phyloP scores from a whole-genome alignment of 64 coral and sea anemone genomes.

The Montipora cactus region DNA sequence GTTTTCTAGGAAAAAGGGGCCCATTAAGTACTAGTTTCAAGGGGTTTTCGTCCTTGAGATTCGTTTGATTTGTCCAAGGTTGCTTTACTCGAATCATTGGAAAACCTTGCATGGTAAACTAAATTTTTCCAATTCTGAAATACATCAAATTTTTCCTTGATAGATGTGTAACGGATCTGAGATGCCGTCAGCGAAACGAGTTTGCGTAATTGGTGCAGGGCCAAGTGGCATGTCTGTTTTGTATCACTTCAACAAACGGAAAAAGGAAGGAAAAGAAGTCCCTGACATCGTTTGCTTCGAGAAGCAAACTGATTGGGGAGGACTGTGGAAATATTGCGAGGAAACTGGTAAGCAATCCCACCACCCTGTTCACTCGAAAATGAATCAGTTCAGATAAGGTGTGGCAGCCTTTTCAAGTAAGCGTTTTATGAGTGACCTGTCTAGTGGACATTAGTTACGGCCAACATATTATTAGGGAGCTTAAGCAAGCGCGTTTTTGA shows the following conservation, averaged over 20 bases:
- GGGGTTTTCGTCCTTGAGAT: no score
- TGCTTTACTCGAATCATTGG: no score
- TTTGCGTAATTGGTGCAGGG: conserved; percentile 69
- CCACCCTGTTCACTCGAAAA: neutral
- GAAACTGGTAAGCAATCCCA: conserved; percentile 35
- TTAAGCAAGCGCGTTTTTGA: no score
- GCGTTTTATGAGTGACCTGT: no score
- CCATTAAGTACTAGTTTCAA: no score
- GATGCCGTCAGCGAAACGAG: conserved; percentile 51
- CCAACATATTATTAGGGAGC: no score
- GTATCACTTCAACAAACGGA: conserved; percentile 54
- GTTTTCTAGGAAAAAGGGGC: no score
- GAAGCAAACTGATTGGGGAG: conserved; percentile 57
- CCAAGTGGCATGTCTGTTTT: conserved; percentile 63
- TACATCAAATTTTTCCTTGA: neutral
- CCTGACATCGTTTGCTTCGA: conserved; percentile 64
- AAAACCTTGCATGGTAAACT: no score
- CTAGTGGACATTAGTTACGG: no score
- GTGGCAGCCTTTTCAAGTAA: no score
- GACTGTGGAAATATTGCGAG: conserved; percentile 61
- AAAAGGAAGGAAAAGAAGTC: conserved; percentile 44
- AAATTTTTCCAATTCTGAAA: neutral
- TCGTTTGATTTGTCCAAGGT: no score
- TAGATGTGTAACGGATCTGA: neutral
- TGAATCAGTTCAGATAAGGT: neutral